phyloP scores from a whole-genome alignment of 2,113 vertebrate species.

The Pachycephala philippinensis region DNA sequence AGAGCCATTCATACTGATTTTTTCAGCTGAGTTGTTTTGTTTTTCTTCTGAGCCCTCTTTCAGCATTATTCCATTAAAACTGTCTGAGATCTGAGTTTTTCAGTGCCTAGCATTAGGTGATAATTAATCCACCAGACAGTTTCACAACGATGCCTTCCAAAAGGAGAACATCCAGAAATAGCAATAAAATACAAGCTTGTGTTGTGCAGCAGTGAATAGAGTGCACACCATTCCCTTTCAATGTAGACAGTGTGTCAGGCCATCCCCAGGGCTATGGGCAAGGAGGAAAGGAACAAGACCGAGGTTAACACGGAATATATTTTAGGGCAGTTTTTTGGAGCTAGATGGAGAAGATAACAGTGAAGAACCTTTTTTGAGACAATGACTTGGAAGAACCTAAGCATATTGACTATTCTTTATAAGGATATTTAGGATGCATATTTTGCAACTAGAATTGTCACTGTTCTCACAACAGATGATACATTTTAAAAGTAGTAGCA shows the following conservation, averaged over 20 bases:
- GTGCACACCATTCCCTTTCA: neutral
- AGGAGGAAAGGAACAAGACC: neutral
- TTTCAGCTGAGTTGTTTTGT: conserved; percentile 30
- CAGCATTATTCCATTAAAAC: conserved; percentile 42
- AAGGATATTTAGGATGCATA: neutral
- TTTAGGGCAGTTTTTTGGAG: neutral
- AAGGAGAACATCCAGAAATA: conserved; percentile 1
- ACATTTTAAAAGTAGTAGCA: neutral
- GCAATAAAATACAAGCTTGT: conserved; percentile 19
- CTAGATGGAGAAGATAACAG: neutral
- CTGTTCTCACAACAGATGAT: conserved; percentile 4
- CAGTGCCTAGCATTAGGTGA: neutral
- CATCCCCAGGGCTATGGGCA: neutral
- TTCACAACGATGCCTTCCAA: neutral
- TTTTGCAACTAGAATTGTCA: neutral
- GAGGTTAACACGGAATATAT: neutral
- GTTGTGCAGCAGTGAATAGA: neutral
- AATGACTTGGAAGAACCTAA: neutral
- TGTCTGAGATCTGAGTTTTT: conserved; percentile 7
- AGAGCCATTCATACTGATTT: conserved; percentile 1
- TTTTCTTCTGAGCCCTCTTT: conserved; percentile 22
- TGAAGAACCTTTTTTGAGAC: neutral
- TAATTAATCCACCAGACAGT: conserved; percentile 33
- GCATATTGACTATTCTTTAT: neutral
- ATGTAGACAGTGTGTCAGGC: neutral